Evolutionary conservation across 2,797 vertebrate genomes (phyloP).

Genomic region (Aulostomus chinensis): DNA sequence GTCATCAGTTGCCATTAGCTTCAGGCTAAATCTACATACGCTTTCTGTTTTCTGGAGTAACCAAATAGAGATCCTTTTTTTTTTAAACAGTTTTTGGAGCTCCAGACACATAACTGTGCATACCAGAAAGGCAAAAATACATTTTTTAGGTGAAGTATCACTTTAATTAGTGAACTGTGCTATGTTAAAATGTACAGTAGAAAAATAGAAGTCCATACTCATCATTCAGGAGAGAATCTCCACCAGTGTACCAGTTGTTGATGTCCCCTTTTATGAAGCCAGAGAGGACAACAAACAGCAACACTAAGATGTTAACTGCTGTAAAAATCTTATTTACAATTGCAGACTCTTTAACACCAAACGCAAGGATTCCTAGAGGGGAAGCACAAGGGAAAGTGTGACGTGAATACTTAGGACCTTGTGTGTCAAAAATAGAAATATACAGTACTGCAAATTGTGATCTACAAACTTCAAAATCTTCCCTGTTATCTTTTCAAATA

Average conservation of each 20-base stretch:
- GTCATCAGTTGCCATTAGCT: no score
- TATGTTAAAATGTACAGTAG: background rate
- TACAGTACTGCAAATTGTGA: no score
- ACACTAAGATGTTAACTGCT: conserved; percentile 78
- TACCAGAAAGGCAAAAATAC: no score
- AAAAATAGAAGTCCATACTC: conserved; percentile 34
- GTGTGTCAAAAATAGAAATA: no score
- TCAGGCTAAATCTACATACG: no score
- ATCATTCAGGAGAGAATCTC: conserved; percentile 59
- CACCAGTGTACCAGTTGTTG: conserved; percentile 80
- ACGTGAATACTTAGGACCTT: background rate
- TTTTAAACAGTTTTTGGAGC: no score
- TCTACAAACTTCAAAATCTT: background rate
- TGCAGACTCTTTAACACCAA: conserved; percentile 87
- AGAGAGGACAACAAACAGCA: conserved; percentile 83
- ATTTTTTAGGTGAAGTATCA: background rate
- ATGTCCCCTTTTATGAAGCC: conserved; percentile 85
- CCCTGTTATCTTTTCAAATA: background rate
- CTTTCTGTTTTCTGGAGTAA: no score
- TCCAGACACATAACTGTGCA: no score
- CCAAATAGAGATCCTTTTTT: no score
- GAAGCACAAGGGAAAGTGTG: conserved; percentile 9
- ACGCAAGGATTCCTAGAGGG: conserved; percentile 83
- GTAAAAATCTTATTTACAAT: conserved; percentile 87
- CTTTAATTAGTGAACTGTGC: background rate